Evolutionary conservation across 2,888 invertebrate species (phyloP).

Genomic region (Diadegma fenestrale): DNA sequence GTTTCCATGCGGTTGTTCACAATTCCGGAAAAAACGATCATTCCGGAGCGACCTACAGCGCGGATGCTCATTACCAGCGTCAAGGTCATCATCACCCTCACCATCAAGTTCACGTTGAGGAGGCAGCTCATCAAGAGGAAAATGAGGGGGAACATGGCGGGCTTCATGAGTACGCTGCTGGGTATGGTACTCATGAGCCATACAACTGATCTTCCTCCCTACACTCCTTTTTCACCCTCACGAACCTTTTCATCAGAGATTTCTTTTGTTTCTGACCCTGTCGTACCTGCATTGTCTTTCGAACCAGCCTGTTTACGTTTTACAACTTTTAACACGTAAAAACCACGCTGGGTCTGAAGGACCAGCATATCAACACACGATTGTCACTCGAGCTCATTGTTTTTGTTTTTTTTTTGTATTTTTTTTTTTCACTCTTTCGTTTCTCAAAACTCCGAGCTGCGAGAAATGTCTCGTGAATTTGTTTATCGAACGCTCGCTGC

Average conservation of each 20-base stretch:
- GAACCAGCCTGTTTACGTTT: background rate
- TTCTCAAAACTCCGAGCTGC: background rate
- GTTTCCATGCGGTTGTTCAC: conserved; percentile 80
- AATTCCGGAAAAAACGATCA: conserved; percentile 73
- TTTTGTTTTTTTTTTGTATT: background rate
- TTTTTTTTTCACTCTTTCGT: background rate
- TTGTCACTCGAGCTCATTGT: background rate
- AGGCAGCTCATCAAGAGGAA: conserved; percentile 38
- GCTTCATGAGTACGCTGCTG: conserved; percentile 62
- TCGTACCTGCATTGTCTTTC: conserved; percentile 1
- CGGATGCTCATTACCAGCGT: conserved; percentile 60
- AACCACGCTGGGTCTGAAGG: background rate
- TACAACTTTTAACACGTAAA: background rate
- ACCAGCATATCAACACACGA: background rate
- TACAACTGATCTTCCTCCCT: conserved; percentile 57
- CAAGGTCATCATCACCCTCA: conserved; percentile 51
- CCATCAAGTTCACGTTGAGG: conserved; percentile 33
- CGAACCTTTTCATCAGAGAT: background rate
- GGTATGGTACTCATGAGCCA: conserved; percentile 62
- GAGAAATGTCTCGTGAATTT: background rate
- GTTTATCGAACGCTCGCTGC: background rate
- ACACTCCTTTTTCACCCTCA: background rate
- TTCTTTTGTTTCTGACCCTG: background rate
- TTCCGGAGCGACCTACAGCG: conserved; percentile 69
- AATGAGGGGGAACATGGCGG: conserved; percentile 39